These are phyloP conservation scores for Nycteola revayana DNA, from an alignment of 2,888 invertebrate genomes.

Conservation along the genomic window DNA sequence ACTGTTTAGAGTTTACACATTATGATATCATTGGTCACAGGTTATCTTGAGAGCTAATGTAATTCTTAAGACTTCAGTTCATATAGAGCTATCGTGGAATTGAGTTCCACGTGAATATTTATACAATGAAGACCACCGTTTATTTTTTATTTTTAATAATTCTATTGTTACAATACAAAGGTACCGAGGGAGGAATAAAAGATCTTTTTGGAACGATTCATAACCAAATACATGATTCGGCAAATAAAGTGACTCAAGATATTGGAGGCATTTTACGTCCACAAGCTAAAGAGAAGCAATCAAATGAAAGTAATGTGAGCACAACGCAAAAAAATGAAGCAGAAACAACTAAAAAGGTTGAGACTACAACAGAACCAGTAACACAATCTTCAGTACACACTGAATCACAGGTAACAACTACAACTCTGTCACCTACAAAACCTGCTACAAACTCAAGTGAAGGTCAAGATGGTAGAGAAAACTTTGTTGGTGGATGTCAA, in stretches of 20 bases:
- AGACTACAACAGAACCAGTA: not conserved
- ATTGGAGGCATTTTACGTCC: slow-evolving; percentile 32
- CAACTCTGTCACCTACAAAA: not conserved
- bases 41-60: slow-evolving; percentile 38
- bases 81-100: slow-evolving; percentile 30
- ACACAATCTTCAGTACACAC: slow-evolving; percentile 4
- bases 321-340: not conserved
- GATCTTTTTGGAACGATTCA: slow-evolving; percentile 41
- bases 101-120: slow-evolving; percentile 16
- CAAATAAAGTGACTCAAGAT: slow-evolving; percentile 38
- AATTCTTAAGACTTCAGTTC: slow-evolving; percentile 32
- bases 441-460: slow-evolving; percentile 3
- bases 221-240: slow-evolving; percentile 33
- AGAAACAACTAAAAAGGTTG: not conserved
- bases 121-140: slow-evolving; percentile 43
- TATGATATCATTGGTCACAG: slow-evolving; percentile 39
- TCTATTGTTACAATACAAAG: slow-evolving; percentile 28
- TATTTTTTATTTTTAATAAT: slow-evolving; percentile 38
- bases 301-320: not conserved
- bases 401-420: not conserved
- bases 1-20: slow-evolving; percentile 29
- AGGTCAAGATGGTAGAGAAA: slow-evolving; percentile 48
- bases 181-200: slow-evolving; percentile 38
- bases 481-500: slow-evolving; percentile 52
- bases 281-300: slow-evolving; percentile 12